Evolutionary conservation across 2,113 vertebrate species (phyloP), one percentile per base, ranked within the genome.

Genomic region (Triplophysa dalaica): DNA sequence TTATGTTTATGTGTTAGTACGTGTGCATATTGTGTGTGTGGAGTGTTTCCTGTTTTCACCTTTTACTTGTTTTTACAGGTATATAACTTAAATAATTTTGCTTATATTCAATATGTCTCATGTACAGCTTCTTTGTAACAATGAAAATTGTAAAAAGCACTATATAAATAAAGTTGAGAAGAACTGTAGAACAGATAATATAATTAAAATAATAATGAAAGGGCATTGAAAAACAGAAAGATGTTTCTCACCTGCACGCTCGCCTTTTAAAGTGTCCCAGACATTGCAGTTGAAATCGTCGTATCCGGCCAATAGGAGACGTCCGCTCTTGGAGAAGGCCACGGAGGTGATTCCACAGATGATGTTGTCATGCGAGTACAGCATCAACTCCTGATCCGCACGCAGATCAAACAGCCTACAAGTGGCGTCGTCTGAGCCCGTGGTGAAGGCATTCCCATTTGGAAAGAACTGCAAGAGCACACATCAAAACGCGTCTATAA

Each of bases 241-340:
- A 29, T 16, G 4, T 33, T 8, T 72, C 93, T 89, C 58, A 97
- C 97, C 97, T 91, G 96, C 95, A 41, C 97, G 91, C 75, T 98
- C 96, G n/a, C 96, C 97, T 86, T 98, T 99, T 77, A 99, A 93
- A 0, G 95, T 96, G 85, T 98, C 97, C 97, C 97, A 98, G 1
- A 98, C 95, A 0, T 98, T 98, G 90, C 97, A 99, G 88, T 98
- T 99, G 89, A 98, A 99, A 92, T 98, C 97, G 0, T 98, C 97
- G 0, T 99, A 98, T 38, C 97, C 97, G 0, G 96, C 97, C 67
- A 99, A 89, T 85, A 99, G 91, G 69, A 99, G 94, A 77, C 97
- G 97, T 0, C 97, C 97, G 0, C 97, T 99, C 88, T 98, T 99
- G n/a, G 97, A 98, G 91, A 99, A 98, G 68, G 97, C 94, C n/a